Conservation (phyloP, 2,888 invertebrate species). For the Bhutanitis thaidina region DNA sequence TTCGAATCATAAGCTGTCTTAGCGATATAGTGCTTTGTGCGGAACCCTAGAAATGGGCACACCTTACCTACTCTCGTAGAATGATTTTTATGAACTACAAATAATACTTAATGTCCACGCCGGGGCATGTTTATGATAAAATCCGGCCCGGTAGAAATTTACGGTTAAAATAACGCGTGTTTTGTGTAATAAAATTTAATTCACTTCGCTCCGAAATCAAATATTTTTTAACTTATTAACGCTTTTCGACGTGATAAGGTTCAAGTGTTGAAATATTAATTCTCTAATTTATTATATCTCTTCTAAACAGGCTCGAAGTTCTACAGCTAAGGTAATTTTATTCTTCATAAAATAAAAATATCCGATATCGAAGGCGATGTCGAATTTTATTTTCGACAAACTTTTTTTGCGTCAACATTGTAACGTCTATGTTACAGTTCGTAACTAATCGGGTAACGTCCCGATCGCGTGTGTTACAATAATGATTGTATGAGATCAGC, state of each 20-base stretch:
- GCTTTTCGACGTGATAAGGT: conserved; percentile 9
- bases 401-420: background rate
- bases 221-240: conserved; percentile 5
- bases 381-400: background rate
- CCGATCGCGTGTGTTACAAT: conserved; percentile 28
- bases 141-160: conserved; percentile 6
- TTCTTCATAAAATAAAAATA: no score
- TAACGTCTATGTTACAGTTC: conserved; percentile 16
- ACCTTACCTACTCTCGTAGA: no score
- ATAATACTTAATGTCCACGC: conserved; percentile 10
- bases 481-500: conserved; percentile 19
- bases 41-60: no score
- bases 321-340: no score
- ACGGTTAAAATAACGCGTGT: conserved; percentile 13
- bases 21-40: no score
- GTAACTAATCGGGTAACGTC: conserved; percentile 32
- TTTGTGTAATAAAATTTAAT: conserved; percentile 18
- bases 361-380: background rate
- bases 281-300: background rate
- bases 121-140: conserved; percentile 14
- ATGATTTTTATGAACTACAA: background rate
- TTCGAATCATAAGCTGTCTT: no score
- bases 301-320: no score
- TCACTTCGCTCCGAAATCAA: conserved; percentile 4
- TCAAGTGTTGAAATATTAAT: conserved; percentile 6